Evolutionary conservation across 2,888 invertebrate species (phyloP).

Genomic region (Syrista parreyssii): DNA sequence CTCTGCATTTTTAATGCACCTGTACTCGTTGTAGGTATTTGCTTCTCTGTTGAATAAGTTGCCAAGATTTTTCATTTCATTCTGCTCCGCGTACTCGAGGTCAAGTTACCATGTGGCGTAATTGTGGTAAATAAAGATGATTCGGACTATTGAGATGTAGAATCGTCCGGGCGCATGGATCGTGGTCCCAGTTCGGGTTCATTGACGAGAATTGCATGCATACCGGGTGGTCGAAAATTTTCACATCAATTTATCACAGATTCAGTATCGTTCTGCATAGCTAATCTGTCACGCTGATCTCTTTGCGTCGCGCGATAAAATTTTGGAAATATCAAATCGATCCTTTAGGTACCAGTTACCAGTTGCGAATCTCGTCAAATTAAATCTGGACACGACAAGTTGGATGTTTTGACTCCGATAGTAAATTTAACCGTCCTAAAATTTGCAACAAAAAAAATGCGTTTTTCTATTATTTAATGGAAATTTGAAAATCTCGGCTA

Average conservation of each 20-base stretch:
- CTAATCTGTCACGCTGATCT: background rate
- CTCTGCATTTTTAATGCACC: background rate
- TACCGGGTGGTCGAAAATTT: background rate
- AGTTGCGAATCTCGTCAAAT: background rate
- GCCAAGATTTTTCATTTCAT: slow-evolving; percentile 27
- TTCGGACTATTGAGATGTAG: background rate
- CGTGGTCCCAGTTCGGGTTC: background rate
- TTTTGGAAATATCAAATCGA: background rate
- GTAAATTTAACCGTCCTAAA: slow-evolving; percentile 36
- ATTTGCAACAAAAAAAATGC: slow-evolving; percentile 13
- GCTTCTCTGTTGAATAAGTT: background rate
- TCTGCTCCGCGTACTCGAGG: slow-evolving; percentile 58
- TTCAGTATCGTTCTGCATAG: background rate
- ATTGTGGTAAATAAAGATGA: slow-evolving; percentile 11
- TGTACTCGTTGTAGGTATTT: background rate
- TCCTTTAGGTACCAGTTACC: background rate
- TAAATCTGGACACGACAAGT: slow-evolving; percentile 1
- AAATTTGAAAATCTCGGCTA: slow-evolving; percentile 3
- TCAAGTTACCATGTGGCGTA: slow-evolving; percentile 59
- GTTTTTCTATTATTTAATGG: slow-evolving; percentile 8
- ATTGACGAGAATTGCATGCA: background rate
- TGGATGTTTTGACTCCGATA: slow-evolving; percentile 33
- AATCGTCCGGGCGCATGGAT: background rate
- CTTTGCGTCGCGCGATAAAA: background rate
- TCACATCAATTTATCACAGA: background rate